Conservation (phyloP, 2,888 invertebrate species). For the Ophraella communa region DNA sequence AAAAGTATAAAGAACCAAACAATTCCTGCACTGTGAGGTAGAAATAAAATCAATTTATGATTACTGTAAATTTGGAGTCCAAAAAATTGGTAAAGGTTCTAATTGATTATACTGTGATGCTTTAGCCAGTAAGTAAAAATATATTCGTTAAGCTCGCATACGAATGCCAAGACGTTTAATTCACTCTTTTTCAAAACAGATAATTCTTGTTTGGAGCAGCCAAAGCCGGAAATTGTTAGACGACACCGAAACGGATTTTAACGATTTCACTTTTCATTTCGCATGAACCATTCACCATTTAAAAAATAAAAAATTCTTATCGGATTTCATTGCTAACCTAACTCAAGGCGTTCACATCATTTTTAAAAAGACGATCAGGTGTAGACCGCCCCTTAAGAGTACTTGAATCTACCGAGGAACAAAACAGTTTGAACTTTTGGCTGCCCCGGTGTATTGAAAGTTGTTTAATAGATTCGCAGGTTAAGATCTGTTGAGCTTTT, state of each 20-base stretch:
- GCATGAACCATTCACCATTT: conserved; percentile 21
- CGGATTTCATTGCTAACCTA: conserved; percentile 45
- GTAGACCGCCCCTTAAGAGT: conserved; percentile 50
- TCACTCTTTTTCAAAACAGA: neutral
- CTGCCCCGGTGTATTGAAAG: conserved; percentile 40
- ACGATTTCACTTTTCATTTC: conserved; percentile 38
- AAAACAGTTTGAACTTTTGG: conserved; percentile 45
- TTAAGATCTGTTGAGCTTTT: conserved; percentile 40
- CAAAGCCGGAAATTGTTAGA: conserved; percentile 31
- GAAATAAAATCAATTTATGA: too few species aligned
- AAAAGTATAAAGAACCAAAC: too few species aligned
- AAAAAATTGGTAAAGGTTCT: too few species aligned
- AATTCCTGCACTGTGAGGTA: too few species aligned
- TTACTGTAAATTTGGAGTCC: too few species aligned
- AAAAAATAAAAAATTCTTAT: conserved; percentile 40
- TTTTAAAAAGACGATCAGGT: conserved; percentile 51
- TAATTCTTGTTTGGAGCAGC: neutral
- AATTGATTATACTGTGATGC: too few species aligned
- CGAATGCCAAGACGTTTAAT: too few species aligned
- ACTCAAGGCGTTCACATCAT: conserved; percentile 41
- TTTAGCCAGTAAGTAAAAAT: too few species aligned
- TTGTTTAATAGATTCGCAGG: conserved; percentile 39
- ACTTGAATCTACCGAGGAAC: conserved; percentile 46
- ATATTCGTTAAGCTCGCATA: too few species aligned
- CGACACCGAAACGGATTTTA: conserved; percentile 37